These are phyloP conservation scores for Motacilla alba DNA, from an alignment of 2,113 vertebrate species.

Conservation along the genomic window DNA sequence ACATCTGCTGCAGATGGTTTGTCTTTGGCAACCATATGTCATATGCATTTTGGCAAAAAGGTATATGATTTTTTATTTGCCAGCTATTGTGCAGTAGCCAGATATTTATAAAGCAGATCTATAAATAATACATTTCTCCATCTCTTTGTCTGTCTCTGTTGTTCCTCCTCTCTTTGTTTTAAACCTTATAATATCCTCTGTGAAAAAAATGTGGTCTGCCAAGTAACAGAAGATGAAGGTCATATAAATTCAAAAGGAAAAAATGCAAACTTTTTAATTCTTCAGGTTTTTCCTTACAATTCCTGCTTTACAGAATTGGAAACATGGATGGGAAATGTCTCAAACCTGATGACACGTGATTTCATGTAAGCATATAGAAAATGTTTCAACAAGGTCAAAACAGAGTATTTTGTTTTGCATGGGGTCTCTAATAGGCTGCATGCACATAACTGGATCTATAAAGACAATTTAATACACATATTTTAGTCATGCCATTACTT, in stretches of 20 bases:
- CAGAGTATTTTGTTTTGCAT: background rate
- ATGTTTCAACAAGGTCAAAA: background rate
- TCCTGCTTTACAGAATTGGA: background rate
- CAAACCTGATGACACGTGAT: background rate
- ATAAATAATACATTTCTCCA: background rate
- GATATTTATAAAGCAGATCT: background rate
- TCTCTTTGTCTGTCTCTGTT: background rate
- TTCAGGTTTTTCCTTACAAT: background rate
- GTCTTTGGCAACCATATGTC: slow-evolving; percentile 10
- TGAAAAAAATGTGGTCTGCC: background rate
- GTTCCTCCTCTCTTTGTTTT: background rate
- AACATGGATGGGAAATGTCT: background rate
- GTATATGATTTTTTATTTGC: background rate
- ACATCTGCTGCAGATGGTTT: slow-evolving; percentile 23
- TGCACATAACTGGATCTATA: background rate
- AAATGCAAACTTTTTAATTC: background rate
- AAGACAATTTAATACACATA: background rate
- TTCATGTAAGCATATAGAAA: background rate
- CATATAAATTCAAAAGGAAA: background rate
- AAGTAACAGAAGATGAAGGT: background rate
- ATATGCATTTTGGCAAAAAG: slow-evolving; percentile 20
- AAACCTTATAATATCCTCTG: background rate
- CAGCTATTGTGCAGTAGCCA: background rate
- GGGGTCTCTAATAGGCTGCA: background rate
- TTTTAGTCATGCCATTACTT: background rate